These are phyloP conservation scores for Scaptomyza flava DNA, from an alignment of 2,888 invertebrate species.

Conservation along the genomic window DNA sequence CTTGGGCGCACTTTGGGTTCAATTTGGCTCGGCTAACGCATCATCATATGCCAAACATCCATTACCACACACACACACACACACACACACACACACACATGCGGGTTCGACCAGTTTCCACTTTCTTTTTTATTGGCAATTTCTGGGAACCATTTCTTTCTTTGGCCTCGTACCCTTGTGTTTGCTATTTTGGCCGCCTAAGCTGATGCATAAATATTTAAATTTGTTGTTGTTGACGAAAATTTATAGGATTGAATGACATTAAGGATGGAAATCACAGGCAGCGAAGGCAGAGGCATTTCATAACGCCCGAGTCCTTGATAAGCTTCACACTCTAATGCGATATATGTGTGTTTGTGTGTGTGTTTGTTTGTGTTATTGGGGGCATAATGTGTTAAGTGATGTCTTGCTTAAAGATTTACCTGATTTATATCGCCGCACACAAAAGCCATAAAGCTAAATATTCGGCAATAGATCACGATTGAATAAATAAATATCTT, in stretches of 20 bases:
- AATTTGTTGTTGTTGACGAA: slow-evolving; percentile 68
- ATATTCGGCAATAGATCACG: slow-evolving; percentile 41
- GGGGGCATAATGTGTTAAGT: slow-evolving; percentile 58
- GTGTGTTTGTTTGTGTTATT: slow-evolving; percentile 19
- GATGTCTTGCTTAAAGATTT: slow-evolving; percentile 49
- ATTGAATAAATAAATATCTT: slow-evolving; percentile 7
- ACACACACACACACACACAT: background rate
- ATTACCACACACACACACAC: background rate
- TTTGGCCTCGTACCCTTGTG: background rate
- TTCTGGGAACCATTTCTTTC: slow-evolving; percentile 65
- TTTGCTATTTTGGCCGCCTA: slow-evolving; percentile 50
- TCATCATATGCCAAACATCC: slow-evolving; percentile 36
- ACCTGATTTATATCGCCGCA: slow-evolving; percentile 61
- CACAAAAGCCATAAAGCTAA: slow-evolving; percentile 53
- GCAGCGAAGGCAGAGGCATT: slow-evolving; percentile 21
- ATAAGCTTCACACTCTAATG: slow-evolving; percentile 61
- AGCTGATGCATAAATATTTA: slow-evolving; percentile 71
- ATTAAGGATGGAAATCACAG: slow-evolving; percentile 51
- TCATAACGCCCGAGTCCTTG: slow-evolving; percentile 38
- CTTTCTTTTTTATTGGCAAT: slow-evolving; percentile 70
- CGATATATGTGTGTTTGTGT: slow-evolving; percentile 21
- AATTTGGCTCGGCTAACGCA: slow-evolving; percentile 45
- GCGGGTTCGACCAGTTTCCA: slow-evolving; percentile 28
- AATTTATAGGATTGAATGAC: slow-evolving; percentile 79
- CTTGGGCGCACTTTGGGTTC: slow-evolving; percentile 72